A percentile compares a stretch with the other conserved stretches of the same genome.
Evolutionary conservation across 2,113 vertebrate species (phyloP).

Genomic region (Nesoenas mayeri): DNA sequence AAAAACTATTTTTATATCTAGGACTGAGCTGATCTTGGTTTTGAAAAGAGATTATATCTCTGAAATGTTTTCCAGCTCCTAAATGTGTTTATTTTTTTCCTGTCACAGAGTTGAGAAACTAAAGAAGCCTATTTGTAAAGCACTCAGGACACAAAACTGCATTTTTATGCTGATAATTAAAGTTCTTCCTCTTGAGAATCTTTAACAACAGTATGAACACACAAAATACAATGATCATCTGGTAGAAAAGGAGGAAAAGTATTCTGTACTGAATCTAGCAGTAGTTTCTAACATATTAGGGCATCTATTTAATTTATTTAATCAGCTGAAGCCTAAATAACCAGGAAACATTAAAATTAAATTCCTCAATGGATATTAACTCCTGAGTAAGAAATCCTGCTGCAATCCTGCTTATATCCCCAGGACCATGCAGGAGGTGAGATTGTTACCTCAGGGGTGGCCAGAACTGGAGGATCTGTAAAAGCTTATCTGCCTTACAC

Average conservation of each 20-base stretch:
- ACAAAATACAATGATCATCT: background rate
- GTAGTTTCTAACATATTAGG: background rate
- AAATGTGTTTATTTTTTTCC: background rate
- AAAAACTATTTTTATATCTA: background rate
- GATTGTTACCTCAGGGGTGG: background rate
- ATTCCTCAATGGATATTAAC: background rate
- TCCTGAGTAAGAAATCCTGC: background rate
- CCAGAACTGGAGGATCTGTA: background rate
- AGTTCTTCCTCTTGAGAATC: background rate
- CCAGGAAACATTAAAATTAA: background rate
- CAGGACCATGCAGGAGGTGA: background rate
- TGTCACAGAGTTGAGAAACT: conserved; percentile 32
- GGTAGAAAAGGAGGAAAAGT: background rate
- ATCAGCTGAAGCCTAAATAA: background rate
- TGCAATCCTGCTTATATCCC: background rate
- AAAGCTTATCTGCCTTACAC: background rate
- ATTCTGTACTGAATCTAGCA: background rate
- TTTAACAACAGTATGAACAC: background rate
- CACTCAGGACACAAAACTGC: background rate
- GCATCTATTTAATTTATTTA: background rate
- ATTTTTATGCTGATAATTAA: conserved; percentile 26
- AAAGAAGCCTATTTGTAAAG: background rate
- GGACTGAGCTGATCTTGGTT: background rate
- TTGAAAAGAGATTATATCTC: background rate
- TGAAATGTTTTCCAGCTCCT: background rate